Evolutionary conservation across 2,797 vertebrate genomes (phyloP), one percentile per base, ranked within the genome.

Genomic region (Orestias chungarensis): DNA sequence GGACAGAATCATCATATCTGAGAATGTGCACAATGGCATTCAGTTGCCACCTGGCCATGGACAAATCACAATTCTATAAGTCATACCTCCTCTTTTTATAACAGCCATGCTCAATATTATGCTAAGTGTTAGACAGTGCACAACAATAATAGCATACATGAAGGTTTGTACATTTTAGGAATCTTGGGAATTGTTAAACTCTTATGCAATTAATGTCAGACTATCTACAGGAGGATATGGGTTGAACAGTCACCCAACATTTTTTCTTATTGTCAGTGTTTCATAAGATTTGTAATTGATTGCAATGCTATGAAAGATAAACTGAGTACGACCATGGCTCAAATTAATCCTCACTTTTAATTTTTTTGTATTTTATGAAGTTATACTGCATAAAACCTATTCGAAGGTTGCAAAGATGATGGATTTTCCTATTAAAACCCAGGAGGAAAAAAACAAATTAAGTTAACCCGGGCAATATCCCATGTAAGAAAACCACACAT

Each of bases 1-100:
- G n/a, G n/a, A 54, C 74, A 67, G 9, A 20, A 47, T 66, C 33
- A 2, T 79, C 40, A 38, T 25, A 18, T 25, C 15, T 64, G 25
- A 14, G 14, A 64, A 44, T 43, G 40, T 14, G 15, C 29, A 15
- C 6, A 64, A 44, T 64, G 40, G 1, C 62, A 17, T 29, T 43
- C 17, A 18, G 2, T 44, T 44, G 9, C 6, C 25, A 12, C 35
- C 12, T 27, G n/a, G 42, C 43, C 40, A 43, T 27, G n/a, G 23
- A 35, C 1, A 3, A 64, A 43, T 40, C n/a, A 29, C 18, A 12
- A 6, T 43, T 38, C 61, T 35, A 18, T 35, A 35, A 61, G 14
- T 17, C 62, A 44, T 20, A 44, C 1, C 15, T 29, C 7, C n/a
- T 25, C 49, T 25, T 10, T 11, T 25, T 50, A 25, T 7, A 10